Evolutionary conservation across 2,888 invertebrate species (phyloP).

Genomic region (Tuta absoluta): DNA sequence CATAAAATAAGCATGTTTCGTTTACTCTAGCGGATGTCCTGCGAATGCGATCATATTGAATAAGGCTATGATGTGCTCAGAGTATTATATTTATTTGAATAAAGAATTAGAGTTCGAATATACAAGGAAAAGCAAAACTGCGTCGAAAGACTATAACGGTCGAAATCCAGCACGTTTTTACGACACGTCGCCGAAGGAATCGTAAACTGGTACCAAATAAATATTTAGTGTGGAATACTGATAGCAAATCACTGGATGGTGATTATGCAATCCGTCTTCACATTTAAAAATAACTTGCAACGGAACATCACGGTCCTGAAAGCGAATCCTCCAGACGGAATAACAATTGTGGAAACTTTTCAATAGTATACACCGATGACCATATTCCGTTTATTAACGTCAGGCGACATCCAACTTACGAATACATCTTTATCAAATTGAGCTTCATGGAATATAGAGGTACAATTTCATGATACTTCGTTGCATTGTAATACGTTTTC

Average conservation of each 20-base stretch:
- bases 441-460: constrained; percentile 22
- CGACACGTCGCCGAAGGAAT: constrained; percentile 55
- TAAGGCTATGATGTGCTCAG: background rate
- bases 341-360: constrained; percentile 77
- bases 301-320: constrained; percentile 66
- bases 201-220: constrained; percentile 67
- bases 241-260: constrained; percentile 72
- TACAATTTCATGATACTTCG: constrained; percentile 10
- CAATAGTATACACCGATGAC: constrained; percentile 60
- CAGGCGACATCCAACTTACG: constrained; percentile 16
- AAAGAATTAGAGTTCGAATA: background rate
- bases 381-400: constrained; percentile 49
- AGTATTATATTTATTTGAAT: background rate
- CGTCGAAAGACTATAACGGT: constrained; percentile 29
- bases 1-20: background rate
- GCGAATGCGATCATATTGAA: background rate
- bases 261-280: constrained; percentile 77
- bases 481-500: background rate
- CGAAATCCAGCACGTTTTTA: constrained; percentile 55
- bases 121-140: background rate
- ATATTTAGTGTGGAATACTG: constrained; percentile 74
- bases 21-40: constrained; percentile 5
- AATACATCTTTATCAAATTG: constrained; percentile 19
- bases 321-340: constrained; percentile 74
- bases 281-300: constrained; percentile 77